Evolutionary conservation across 2,797 vertebrate genomes (phyloP).

Genomic region (Sebastes goodei): DNA sequence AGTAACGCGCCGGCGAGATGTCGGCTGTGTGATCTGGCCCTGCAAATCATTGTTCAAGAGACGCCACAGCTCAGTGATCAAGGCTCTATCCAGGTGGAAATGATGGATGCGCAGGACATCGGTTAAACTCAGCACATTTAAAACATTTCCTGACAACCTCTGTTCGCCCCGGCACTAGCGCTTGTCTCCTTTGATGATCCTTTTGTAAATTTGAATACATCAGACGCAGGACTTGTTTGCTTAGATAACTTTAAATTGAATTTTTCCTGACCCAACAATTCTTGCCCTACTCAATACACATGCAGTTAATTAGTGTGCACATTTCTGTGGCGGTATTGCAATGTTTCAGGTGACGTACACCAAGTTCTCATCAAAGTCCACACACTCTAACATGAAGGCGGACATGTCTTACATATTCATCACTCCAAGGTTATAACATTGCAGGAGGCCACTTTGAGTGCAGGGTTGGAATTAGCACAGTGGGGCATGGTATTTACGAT

Average conservation of each 20-base stretch:
- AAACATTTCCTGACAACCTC: conserved; percentile 43
- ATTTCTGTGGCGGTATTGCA: neutral
- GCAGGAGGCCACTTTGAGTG: conserved; percentile 19
- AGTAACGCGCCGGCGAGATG: conserved; percentile 10
- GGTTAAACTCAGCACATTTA: conserved; percentile 65
- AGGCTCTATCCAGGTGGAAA: conserved; percentile 63
- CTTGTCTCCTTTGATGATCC: conserved; percentile 40
- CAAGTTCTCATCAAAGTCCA: neutral
- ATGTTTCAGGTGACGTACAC: neutral
- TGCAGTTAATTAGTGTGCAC: neutral
- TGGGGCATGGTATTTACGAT: conserved; percentile 22
- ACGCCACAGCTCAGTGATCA: conserved; percentile 55
- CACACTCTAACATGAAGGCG: neutral
- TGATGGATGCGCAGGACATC: conserved; percentile 63
- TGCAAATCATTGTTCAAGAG: conserved; percentile 58
- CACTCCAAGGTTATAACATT: conserved; percentile 34
- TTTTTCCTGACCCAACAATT: conserved; percentile 11
- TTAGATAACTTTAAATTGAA: conserved; percentile 21
- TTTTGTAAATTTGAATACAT: conserved; percentile 33
- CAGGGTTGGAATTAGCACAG: conserved; percentile 19
- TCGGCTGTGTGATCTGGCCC: conserved; percentile 32
- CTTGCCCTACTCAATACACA: neutral
- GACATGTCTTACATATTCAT: conserved; percentile 24
- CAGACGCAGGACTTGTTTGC: conserved; percentile 20
- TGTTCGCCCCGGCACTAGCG: neutral